Evolutionary conservation across 2,797 vertebrate genomes (phyloP), one percentile per base, ranked within the genome.

Genomic region (Sebastes oblongus): DNA sequence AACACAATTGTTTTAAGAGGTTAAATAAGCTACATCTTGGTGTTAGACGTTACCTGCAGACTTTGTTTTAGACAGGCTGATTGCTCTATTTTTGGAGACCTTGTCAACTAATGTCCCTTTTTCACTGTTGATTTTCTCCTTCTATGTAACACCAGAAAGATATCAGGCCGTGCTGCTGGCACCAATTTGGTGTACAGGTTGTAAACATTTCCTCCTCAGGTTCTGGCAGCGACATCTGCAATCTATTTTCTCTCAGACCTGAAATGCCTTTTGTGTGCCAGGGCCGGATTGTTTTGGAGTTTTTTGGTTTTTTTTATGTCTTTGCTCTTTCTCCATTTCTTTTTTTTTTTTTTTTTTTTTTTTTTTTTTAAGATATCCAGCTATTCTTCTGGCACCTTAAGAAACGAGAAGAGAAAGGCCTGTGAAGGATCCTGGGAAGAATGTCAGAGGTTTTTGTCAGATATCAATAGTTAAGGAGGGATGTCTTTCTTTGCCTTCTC

Each of bases 141-240:
- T 62, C 8, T 0, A 30, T 24, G 55, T 50, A 36, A 80, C 67
- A 61, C 27, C 81, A 75, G 55, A 11, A 10, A 71, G 78, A 82
- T 34, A 72, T 60, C 46, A 18, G 64, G n/a, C 77, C 4, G 2
- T 10, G 67, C 68, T 84, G 80, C 71, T 87, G 93, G 91, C 88
- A 90, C 36, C 52, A 46, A 61, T 66, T 70, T 69, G 74, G 74
- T 79, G 81, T 66, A 89, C 88, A 67, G 86, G 73, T 82, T 92
- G 89, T 91, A 93, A 91, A 92, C 88, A 89, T 91, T 91, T 93
- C 84, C 89, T 89, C 73, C 80, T 65, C 78, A 61, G 85, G 82
- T 85, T 81, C 77, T 82, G 74, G 78, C 82, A 80, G 78, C 72
- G 39, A 90, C 91, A 93, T 93, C 92, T 93, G 92, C 52, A 69